Conservation (phyloP, 2,797 vertebrate species). For the Molossus alvarezi region DNA sequence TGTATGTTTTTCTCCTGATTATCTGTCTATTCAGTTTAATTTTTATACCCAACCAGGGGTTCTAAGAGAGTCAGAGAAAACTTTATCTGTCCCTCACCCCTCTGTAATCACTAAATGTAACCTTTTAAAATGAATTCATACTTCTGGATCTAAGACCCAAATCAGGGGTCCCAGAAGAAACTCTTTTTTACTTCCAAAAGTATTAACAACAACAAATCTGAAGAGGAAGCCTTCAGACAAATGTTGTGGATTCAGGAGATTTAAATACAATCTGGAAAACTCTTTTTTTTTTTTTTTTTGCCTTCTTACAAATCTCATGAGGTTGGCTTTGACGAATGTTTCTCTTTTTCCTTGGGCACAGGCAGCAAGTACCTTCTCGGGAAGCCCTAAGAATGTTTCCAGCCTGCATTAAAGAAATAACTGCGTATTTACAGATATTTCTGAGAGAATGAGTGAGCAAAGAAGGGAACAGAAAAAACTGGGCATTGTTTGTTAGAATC, state of each 20-base stretch:
- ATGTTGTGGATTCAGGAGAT: conserved; percentile 10
- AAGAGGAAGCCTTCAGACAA: not conserved
- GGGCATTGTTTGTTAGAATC: conserved; percentile 27
- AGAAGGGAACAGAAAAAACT: conserved; percentile 60
- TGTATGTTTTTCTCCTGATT: not conserved
- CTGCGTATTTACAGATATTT: conserved; percentile 69
- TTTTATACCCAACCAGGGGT: not conserved
- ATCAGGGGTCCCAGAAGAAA: conserved; percentile 6
- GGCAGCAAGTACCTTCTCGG: conserved; percentile 7
- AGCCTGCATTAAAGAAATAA: conserved; percentile 44
- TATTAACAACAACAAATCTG: not conserved
- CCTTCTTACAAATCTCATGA: conserved; percentile 60
- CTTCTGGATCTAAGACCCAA: not conserved
- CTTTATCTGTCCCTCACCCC: not conserved
- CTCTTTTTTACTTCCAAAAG: conserved; percentile 28
- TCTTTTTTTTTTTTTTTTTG: conserved; percentile 43
- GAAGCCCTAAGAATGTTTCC: conserved; percentile 55
- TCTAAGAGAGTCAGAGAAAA: not conserved
- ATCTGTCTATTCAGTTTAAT: not conserved
- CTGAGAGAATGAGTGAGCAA: not conserved
- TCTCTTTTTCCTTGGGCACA: conserved; percentile 59
- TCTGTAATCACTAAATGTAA: conserved; percentile 60
- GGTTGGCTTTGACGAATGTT: conserved; percentile 68
- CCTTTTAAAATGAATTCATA: conserved; percentile 35
- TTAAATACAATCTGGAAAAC: conserved; percentile 72